phyloP scores from a whole-genome alignment of 2,888 invertebrate species.

The Craniophora ligustri region DNA sequence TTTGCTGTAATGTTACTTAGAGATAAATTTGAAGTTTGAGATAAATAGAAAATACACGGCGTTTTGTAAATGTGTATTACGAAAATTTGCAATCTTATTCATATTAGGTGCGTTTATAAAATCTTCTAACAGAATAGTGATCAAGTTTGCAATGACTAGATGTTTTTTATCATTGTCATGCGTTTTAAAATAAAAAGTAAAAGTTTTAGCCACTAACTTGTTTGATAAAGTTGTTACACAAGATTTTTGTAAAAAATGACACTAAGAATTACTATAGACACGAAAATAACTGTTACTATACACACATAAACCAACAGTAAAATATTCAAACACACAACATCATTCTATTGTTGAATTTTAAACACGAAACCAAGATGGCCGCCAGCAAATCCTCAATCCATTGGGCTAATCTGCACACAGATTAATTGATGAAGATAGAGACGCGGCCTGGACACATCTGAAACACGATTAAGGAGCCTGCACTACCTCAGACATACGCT shows the following conservation, averaged over 20 bases:
- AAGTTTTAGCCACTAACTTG: too few relatives aligned
- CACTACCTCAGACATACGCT: neutral
- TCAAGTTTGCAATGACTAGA: too few relatives aligned
- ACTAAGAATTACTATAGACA: too few relatives aligned
- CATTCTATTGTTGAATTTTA: conserved; percentile 16
- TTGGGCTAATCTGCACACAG: conserved; percentile 29
- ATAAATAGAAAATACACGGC: neutral
- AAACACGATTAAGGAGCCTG: conserved; percentile 37
- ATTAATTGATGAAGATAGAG: conserved; percentile 48
- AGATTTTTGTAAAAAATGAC: too few relatives aligned
- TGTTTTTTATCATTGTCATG: too few relatives aligned
- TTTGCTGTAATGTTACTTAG: conserved; percentile 10
- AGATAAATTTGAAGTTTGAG: conserved; percentile 14
- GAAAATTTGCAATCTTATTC: too few relatives aligned
- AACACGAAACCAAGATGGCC: conserved; percentile 21
- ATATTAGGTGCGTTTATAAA: too few relatives aligned
- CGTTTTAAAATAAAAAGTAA: too few relatives aligned
- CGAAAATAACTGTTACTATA: too few relatives aligned
- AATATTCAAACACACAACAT: neutral
- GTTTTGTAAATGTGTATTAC: neutral
- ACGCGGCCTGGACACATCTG: conserved; percentile 30
- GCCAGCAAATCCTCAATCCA: conserved; percentile 31
- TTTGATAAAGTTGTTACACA: too few relatives aligned
- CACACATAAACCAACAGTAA: too few relatives aligned
- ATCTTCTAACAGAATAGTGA: too few relatives aligned